These are phyloP conservation scores for Drosophila acutilabella DNA, from an alignment of 2,888 invertebrate species.

Conservation along the genomic window DNA sequence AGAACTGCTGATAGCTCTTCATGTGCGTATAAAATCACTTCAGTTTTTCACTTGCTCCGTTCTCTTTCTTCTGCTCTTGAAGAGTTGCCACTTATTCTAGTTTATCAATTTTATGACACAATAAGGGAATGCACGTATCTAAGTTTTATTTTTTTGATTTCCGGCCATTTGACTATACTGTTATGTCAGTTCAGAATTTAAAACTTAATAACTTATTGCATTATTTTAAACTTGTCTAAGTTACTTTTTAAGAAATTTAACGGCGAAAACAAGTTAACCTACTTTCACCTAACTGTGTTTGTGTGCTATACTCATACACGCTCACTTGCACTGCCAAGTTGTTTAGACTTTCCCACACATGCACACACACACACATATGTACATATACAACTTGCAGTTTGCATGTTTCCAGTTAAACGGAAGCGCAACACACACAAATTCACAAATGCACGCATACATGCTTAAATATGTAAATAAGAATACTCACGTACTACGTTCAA, in stretches of 20 bases:
- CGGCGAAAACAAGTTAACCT: slow-evolving; percentile 59
- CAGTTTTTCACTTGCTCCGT: slow-evolving; percentile 10
- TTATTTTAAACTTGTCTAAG: slow-evolving; percentile 30
- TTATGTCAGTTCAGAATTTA: not conserved
- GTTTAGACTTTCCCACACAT: slow-evolving; percentile 29
- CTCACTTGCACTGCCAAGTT: slow-evolving; percentile 22
- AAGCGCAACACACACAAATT: slow-evolving; percentile 25
- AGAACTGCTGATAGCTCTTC: not conserved
- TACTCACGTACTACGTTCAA: slow-evolving; percentile 5
- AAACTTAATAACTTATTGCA: not conserved
- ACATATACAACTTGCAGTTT: slow-evolving; percentile 35
- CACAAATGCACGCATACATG: slow-evolving; percentile 13
- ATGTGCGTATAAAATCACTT: slow-evolving; percentile 1
- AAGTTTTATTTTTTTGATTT: no score
- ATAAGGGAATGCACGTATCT: not conserved
- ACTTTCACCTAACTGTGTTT: slow-evolving; percentile 45
- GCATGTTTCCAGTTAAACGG: slow-evolving; percentile 46
- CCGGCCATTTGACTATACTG: no score
- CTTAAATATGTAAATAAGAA: slow-evolving; percentile 35
- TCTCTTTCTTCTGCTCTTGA: slow-evolving; percentile 18
- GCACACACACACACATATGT: slow-evolving; percentile 22
- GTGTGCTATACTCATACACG: slow-evolving; percentile 31
- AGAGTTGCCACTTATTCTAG: slow-evolving; percentile 62
- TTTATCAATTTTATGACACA: slow-evolving; percentile 50
- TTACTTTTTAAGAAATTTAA: slow-evolving; percentile 42